These are phyloP conservation scores for Nannoperca obscura DNA, from an alignment of 2,797 vertebrate species.

Conservation along the genomic window DNA sequence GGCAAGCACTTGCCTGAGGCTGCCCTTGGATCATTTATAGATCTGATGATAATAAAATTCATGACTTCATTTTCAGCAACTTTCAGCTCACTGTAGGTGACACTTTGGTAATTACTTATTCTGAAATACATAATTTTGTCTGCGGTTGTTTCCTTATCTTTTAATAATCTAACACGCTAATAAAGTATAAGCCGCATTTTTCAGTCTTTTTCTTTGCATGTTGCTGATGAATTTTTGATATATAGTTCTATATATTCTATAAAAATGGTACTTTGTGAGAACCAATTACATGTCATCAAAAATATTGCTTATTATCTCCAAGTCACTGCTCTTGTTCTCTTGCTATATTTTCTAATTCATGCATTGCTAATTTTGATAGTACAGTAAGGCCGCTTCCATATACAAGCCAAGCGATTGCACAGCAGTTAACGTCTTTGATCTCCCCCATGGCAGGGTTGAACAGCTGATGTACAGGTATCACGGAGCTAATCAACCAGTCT, in stretches of 20 bases:
- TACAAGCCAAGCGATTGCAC: too few relatives aligned
- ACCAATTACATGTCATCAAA: background rate
- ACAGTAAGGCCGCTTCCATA: background rate
- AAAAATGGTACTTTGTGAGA: background rate
- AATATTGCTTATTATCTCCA: background rate
- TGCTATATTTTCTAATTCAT: background rate
- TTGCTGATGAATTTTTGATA: background rate
- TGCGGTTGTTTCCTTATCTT: constrained; percentile 5
- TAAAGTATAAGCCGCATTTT: background rate
- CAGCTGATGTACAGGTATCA: too few relatives aligned
- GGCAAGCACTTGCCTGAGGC: constrained; percentile 59
- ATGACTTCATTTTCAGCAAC: constrained; percentile 49
- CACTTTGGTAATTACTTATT: constrained; percentile 18
- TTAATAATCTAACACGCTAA: background rate
- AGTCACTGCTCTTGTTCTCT: background rate
- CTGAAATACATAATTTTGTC: background rate
- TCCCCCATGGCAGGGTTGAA: too few relatives aligned
- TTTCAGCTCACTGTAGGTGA: constrained; percentile 33
- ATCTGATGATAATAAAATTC: constrained; percentile 56
- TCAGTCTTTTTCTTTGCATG: background rate
- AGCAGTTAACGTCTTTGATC: too few relatives aligned
- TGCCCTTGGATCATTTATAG: constrained; percentile 60
- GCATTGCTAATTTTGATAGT: background rate
- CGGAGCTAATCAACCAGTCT: too few relatives aligned
- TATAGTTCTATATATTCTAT: background rate